Evolutionary conservation across 2,797 vertebrate genomes (phyloP).

Genomic region (Oryzias dopingdopingensis): DNA sequence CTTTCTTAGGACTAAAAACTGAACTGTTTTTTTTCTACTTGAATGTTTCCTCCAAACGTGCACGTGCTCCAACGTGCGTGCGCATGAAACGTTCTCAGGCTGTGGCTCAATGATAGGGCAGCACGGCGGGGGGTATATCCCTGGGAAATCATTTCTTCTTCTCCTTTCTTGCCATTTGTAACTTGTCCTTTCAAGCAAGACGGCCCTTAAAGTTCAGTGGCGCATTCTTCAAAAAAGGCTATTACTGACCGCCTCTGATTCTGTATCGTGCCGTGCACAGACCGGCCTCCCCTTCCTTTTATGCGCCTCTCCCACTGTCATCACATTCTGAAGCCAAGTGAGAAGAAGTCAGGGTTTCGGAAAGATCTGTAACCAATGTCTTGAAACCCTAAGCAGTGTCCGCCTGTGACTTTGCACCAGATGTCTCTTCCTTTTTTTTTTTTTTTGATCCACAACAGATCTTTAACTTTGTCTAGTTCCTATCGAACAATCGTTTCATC

Average conservation of each 20-base stretch:
- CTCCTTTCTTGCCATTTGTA: constrained; percentile 75
- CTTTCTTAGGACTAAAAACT: constrained; percentile 27
- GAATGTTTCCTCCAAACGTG: constrained; percentile 23
- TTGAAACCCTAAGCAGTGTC: constrained; percentile 71
- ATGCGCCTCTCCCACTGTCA: constrained; percentile 68
- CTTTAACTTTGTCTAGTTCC: constrained; percentile 60
- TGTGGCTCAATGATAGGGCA: constrained; percentile 62
- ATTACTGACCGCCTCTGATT: constrained; percentile 79
- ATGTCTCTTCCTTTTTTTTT: constrained; percentile 49
- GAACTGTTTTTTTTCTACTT: constrained; percentile 1
- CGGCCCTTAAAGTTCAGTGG: constrained; percentile 81
- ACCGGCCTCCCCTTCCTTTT: constrained; percentile 70
- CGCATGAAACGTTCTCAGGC: constrained; percentile 23
- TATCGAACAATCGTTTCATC: constrained; percentile 48
- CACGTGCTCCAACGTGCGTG: constrained; percentile 19
- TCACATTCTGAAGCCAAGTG: constrained; percentile 66
- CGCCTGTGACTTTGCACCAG: constrained; percentile 66
- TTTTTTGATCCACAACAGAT: constrained; percentile 70
- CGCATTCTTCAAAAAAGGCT: constrained; percentile 79
- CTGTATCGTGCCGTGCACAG: constrained; percentile 71
- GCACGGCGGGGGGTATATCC: constrained; percentile 69
- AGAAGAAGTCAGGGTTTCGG: constrained; percentile 65
- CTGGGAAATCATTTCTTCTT: constrained; percentile 72
- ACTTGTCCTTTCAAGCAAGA: constrained; percentile 80
- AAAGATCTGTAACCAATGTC: constrained; percentile 67